Base-by-base conservation (phyloP, 2,113 vertebrate genomes). In the Campylomormyrus numenius region DNA sequence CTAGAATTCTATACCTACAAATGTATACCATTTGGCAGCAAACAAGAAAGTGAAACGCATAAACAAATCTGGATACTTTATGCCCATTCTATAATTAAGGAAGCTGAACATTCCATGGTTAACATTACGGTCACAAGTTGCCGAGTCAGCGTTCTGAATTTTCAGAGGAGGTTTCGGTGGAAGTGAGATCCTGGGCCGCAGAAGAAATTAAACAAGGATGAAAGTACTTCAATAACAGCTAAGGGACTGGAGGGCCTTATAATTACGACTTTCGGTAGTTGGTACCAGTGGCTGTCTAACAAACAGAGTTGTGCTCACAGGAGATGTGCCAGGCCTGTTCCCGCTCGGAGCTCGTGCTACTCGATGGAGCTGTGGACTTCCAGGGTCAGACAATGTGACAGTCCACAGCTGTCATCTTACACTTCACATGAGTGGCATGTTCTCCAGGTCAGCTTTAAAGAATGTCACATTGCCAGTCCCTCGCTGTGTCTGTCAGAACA, bases 111-210 rank as follows among this genome's bases (percentile, higher is more conserved):
- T 93, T 94, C 92, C 90, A 94, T 88, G 92, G 93, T 93, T 95
- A 94, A 92, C 93, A 87, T 94, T 95, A 93, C 89, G 91, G 92
- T 92, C 92, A 93, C 91, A 94, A 94, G 93, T 92, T 96, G 95
- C 94, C 90, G 92, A 95, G 95, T 97, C 95, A 96, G 96, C 95
- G 96, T 93, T 95, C 94, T 94, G 88, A 90, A 90, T 91, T 94
- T 94, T 94, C 92, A 89, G 92, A 94, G 94, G 93, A 96, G 96
- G 94, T 95, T 96, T 93, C 93, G 13, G 3, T 94, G 94, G 94
- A 94, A 96, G 94, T 89, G 93, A 93, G 93, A 92, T 93, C 92
- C 92, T 92, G 92, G 93, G 89, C 93, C 94, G 88, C 94, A 94
- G 93, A 91, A 92, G 91, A 94, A 96, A 94, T 95, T 94, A 95